Conservation (phyloP, 2,797 vertebrate genomes). For the Gobio occitaniae region DNA sequence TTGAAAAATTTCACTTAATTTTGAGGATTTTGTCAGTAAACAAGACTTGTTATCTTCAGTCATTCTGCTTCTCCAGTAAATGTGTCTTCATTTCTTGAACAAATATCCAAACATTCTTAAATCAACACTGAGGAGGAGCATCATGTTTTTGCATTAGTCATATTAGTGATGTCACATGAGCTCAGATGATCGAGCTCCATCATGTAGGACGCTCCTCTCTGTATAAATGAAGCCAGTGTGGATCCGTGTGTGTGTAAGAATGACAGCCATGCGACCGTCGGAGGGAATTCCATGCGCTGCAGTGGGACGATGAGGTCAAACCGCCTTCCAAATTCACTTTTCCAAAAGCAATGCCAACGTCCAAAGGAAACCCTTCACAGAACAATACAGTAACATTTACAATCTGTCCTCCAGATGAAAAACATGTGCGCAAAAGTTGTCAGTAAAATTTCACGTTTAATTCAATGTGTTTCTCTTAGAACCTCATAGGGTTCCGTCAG, state of each 20-base stretch:
- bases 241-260: constrained; percentile 66
- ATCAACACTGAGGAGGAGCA: background rate
- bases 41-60: background rate
- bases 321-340: background rate
- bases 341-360: background rate
- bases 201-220: background rate
- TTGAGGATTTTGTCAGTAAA: background rate
- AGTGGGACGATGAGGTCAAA: constrained; percentile 45
- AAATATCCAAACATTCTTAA: too few relatives aligned
- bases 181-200: background rate
- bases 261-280: constrained; percentile 69
- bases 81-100: too few relatives aligned
- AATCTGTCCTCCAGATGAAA: background rate
- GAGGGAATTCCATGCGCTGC: constrained; percentile 39
- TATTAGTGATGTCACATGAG: constrained; percentile 62
- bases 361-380: background rate
- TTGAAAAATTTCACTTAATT: background rate
- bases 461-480: background rate
- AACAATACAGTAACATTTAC: background rate
- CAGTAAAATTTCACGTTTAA: background rate
- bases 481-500: background rate
- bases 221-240: constrained; percentile 65
- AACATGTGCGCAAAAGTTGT: background rate
- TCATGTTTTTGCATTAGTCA: background rate
- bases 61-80: background rate